Base-by-base conservation (phyloP, 2,113 vertebrate species). In the Eretmochelys imbricata region DNA sequence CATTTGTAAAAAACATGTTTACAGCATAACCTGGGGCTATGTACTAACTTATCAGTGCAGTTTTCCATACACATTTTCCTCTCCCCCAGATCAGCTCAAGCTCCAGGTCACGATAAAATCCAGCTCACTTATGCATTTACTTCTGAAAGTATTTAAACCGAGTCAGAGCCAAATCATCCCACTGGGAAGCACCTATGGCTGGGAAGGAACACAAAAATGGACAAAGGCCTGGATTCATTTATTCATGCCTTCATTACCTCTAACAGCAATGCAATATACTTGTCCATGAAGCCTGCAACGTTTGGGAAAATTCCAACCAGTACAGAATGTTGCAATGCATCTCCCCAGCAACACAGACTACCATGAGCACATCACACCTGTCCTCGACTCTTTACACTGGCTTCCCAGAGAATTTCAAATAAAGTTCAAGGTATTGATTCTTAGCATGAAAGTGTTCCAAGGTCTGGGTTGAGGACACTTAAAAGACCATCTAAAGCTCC, bases 131-230 rank as follows among this genome's bases (percentile, higher is more conserved):
- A 50, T 20, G 20, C 5, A 8, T 89, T 94, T 96, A 50, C 48
- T 78, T 89, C 62, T 89, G 83, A 78, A 91, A 13, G 84, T 86
- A 91, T 53, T 88, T 93, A 49, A 54, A 78, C 29, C 25, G 80
- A 85, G 46, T 27, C 80, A 72, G 72, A 88, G 49, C 59, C 72
- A 89, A n/a, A 59, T 85, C 93, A 85, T 86, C 51, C 89, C 81
- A 35, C 84, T 86, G 82, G 89, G 65, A 93, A 95, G 93, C 12
- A 91, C 82, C 46, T 88, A 50, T 80, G n/a, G 35, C 69, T 42
- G 8, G 69, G 69, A 75, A 42, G 16, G 55, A 35, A 35, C 31
- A 65, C 59, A 35, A 65, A 65, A 31, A 35, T 6, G 29, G 62
- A 35, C 31, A 13, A 65, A 65, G 16, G 31, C 31, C 31, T 65